Conservation (phyloP, 2,888 invertebrate species). For the Argyra leucocephala region DNA sequence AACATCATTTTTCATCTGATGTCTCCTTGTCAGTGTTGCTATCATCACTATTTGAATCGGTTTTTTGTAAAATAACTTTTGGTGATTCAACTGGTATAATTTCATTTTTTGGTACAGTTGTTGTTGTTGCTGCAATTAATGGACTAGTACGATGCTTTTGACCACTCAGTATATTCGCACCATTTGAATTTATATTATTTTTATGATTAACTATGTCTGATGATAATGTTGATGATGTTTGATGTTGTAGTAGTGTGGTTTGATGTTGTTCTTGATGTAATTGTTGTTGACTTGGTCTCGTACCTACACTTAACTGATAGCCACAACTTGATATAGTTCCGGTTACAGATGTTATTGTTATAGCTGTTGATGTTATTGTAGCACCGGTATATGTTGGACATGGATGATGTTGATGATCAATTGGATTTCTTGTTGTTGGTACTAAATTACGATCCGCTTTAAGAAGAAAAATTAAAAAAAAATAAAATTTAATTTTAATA, state of each 20-base stretch:
- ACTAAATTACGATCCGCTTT: not conserved
- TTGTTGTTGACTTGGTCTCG: not conserved
- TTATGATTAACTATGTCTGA: not conserved
- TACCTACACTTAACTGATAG: not conserved
- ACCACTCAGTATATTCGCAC: not conserved
- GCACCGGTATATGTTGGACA: not conserved
- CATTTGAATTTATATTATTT: not conserved
- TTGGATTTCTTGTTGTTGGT: not conserved
- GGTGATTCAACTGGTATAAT: conserved; percentile 22
- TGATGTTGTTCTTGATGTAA: not conserved
- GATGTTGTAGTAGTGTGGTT: not conserved
- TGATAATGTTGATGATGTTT: not conserved
- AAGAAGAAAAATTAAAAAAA: not conserved
- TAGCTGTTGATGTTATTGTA: not conserved
- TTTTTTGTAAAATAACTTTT: conserved; percentile 23
- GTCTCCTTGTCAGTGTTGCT: conserved; percentile 15
- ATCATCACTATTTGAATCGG: conserved; percentile 16
- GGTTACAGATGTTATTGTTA: conserved; percentile 2
- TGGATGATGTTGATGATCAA: not conserved
- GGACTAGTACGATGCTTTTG: not conserved
- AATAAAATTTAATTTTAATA: not conserved
- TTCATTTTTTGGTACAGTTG: conserved; percentile 19
- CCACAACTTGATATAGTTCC: not conserved
- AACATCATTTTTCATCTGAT: conserved; percentile 16
- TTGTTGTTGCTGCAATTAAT: conserved; percentile 17